Evolutionary conservation across 2,113 vertebrate genomes (phyloP).

Genomic region (Etheostoma cragini): DNA sequence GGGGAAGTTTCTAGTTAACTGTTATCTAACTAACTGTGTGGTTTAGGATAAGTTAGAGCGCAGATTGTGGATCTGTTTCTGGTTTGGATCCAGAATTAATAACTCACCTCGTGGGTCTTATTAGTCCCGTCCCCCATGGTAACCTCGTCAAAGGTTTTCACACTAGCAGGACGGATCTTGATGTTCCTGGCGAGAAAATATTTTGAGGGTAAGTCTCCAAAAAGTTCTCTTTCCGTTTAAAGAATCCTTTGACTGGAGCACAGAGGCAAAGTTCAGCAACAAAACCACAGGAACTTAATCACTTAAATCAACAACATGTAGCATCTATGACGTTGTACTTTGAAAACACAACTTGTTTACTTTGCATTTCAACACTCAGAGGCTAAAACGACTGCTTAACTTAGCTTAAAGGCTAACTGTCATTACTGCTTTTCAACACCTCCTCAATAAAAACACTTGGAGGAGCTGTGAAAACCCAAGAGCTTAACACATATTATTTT

Average conservation of each 20-base stretch:
- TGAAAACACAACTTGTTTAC: slow-evolving; percentile 69
- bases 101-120: slow-evolving; percentile 85
- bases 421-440: slow-evolving; percentile 76
- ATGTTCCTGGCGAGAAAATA: slow-evolving; percentile 78
- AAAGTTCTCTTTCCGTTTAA: slow-evolving; percentile 21
- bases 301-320: slow-evolving; percentile 52
- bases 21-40: neutral
- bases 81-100: slow-evolving; percentile 13
- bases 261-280: slow-evolving; percentile 43
- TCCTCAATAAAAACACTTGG: slow-evolving; percentile 71
- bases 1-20: neutral
- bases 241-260: slow-evolving; percentile 28
- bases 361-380: slow-evolving; percentile 65
- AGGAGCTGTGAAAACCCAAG: slow-evolving; percentile 77
- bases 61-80: slow-evolving; percentile 14
- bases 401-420: slow-evolving; percentile 73
- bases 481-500: slow-evolving; percentile 81
- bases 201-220: slow-evolving; percentile 37
- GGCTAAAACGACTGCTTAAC: slow-evolving; percentile 64
- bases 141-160: slow-evolving; percentile 93
- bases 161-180: slow-evolving; percentile 89
- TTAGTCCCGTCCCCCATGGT: slow-evolving; percentile 85
- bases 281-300: slow-evolving; percentile 66
- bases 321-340: slow-evolving; percentile 54
- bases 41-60: neutral